phyloP scores from a whole-genome alignment of 2,797 vertebrate genomes.

The Otolemur crassicaudatus region DNA sequence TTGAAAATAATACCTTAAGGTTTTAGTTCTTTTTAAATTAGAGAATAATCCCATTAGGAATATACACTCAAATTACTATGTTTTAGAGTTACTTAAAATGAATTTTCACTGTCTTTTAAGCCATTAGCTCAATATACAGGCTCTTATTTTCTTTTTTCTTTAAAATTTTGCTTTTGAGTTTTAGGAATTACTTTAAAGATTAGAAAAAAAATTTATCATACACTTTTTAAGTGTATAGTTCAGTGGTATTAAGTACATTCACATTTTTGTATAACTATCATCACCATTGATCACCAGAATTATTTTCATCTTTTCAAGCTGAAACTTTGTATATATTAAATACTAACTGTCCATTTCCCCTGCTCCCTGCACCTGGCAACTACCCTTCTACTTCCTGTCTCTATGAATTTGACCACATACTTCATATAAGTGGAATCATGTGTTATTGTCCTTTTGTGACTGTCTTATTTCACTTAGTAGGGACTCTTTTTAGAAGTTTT shows the following conservation, averaged over 20 bases:
- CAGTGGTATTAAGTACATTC: neutral
- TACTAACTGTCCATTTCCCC: neutral
- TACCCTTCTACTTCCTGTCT: neutral
- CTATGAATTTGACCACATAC: neutral
- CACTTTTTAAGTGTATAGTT: neutral
- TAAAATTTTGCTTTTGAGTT: neutral
- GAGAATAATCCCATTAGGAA: neutral
- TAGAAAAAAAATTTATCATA: neutral
- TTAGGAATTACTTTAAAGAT: neutral
- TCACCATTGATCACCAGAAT: neutral
- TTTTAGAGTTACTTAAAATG: conserved; percentile 4
- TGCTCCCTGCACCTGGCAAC: neutral
- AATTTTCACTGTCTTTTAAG: neutral
- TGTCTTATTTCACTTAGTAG: conserved; percentile 40
- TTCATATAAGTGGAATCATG: neutral
- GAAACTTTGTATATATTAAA: neutral
- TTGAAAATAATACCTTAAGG: conserved; percentile 22
- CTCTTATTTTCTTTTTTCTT: neutral
- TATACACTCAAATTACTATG: neutral
- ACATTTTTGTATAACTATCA: neutral
- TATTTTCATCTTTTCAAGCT: neutral
- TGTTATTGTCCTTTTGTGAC: conserved; percentile 17
- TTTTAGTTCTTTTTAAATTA: neutral
- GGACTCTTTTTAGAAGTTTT: neutral
- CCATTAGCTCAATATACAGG: neutral